Evolutionary conservation across 92 coral and sea anemone species (phyloP).

Genomic region (Micromussa lordhowensis): DNA sequence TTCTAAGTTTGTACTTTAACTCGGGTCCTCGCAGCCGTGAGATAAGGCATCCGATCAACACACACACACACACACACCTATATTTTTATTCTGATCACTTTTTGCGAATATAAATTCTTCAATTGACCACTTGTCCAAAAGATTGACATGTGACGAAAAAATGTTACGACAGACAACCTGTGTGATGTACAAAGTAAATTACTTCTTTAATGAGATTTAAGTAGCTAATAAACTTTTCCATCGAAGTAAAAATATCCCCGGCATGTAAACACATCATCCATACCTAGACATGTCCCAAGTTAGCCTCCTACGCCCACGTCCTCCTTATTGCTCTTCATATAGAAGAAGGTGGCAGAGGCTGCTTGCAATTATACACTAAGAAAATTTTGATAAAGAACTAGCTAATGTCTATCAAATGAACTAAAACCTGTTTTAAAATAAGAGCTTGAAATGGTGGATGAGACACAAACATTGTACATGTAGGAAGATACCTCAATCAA

Average conservation of each 20-base stretch:
- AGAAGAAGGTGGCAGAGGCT: no score
- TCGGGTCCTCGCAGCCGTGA: neutral
- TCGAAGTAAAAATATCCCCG: neutral
- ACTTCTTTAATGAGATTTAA: neutral
- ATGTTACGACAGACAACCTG: neutral
- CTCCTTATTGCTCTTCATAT: no score
- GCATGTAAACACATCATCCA: neutral
- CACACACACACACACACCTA: neutral
- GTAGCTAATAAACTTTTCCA: neutral
- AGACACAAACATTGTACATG: no score
- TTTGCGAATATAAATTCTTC: neutral
- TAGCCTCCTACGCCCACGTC: no score
- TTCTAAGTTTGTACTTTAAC: neutral
- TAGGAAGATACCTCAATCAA: no score
- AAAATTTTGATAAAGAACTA: no score
- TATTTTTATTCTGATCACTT: neutral
- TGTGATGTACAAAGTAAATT: neutral
- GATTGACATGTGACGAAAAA: neutral
- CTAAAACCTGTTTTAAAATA: no score
- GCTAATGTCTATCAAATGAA: no score
- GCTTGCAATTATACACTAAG: no score
- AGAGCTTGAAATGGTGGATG: no score
- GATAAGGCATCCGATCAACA: neutral
- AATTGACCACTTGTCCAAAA: neutral
- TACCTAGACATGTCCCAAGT: no score